Percentiles rank a stretch among this genome's conserved stretches.
Conservation (phyloP, 2,113 vertebrate species). For the Rhodinocichla rosea region DNA sequence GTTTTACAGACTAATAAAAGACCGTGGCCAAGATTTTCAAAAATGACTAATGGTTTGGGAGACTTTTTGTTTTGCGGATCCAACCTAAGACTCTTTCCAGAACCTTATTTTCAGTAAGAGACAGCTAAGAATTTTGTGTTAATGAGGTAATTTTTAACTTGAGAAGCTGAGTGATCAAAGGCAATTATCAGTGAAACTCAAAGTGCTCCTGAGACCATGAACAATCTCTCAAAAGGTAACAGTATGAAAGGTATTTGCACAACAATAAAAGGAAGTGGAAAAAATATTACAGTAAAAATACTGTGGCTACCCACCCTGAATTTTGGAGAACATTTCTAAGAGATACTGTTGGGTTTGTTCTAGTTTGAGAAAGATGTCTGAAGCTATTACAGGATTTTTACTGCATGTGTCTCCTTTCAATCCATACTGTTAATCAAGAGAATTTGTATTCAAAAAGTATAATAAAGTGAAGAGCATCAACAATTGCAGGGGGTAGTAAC, state of each 20-base stretch:
- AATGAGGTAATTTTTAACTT: neutral
- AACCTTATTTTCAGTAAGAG: neutral
- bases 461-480: accelerated
- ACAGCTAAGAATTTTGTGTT: neutral
- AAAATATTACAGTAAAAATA: neutral
- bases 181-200: neutral
- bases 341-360: neutral
- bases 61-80: neutral
- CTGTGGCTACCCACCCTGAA: neutral
- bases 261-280: neutral
- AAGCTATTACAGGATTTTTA: neutral
- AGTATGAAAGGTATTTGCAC: neutral
- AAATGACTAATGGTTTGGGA: constrained; percentile 25
- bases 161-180: neutral
- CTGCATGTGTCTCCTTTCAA: neutral
- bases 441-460: neutral
- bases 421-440: neutral
- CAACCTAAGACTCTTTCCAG: neutral
- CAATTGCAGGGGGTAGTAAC: neutral
- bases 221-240: neutral
- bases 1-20: constrained; percentile 41
- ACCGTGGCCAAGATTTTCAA: neutral
- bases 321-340: neutral
- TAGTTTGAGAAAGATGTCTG: neutral
- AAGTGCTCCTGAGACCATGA: neutral